These are phyloP conservation scores for Baronia brevicornis DNA, from an alignment of 2,888 invertebrate genomes.

Conservation along the genomic window DNA sequence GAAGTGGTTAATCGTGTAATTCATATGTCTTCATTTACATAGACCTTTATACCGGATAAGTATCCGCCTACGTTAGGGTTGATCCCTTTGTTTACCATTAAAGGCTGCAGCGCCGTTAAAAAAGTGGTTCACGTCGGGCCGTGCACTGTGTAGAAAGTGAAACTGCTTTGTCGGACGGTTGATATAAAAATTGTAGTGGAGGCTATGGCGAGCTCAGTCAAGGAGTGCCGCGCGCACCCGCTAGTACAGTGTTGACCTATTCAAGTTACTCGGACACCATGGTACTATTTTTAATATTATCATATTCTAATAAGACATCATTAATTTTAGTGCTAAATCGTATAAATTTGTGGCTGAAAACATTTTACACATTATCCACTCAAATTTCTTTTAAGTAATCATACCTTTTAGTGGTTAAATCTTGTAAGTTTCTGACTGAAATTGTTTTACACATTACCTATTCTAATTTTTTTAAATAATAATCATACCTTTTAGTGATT, in stretches of 20 bases:
- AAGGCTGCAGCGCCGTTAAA: conserved; percentile 43
- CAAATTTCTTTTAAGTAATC: background rate
- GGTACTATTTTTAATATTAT: conserved; percentile 46
- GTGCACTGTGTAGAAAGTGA: conserved; percentile 62
- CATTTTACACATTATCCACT: too few species aligned
- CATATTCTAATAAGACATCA: conserved; percentile 44
- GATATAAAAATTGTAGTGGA: conserved; percentile 67
- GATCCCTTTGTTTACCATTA: conserved; percentile 49
- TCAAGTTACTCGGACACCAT: conserved; percentile 34
- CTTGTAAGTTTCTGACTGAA: background rate
- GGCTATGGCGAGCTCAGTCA: conserved; percentile 50
- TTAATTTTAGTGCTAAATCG: conserved; percentile 20
- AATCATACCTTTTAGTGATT: conserved; percentile 30
- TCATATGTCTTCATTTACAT: too few species aligned
- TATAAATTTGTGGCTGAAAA: background rate
- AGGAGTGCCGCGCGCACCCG: conserved; percentile 39
- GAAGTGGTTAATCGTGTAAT: too few species aligned
- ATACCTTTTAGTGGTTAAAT: background rate
- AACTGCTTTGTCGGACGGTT: conserved; percentile 50
- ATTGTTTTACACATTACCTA: too few species aligned
- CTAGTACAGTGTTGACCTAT: conserved; percentile 36
- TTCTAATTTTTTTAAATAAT: conserved; percentile 41
- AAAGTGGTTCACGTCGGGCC: conserved; percentile 55
- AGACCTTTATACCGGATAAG: background rate
- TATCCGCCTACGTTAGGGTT: conserved; percentile 14